phyloP scores from a whole-genome alignment of 92 coral and sea anemone species.

The Bergia puertoricense region DNA sequence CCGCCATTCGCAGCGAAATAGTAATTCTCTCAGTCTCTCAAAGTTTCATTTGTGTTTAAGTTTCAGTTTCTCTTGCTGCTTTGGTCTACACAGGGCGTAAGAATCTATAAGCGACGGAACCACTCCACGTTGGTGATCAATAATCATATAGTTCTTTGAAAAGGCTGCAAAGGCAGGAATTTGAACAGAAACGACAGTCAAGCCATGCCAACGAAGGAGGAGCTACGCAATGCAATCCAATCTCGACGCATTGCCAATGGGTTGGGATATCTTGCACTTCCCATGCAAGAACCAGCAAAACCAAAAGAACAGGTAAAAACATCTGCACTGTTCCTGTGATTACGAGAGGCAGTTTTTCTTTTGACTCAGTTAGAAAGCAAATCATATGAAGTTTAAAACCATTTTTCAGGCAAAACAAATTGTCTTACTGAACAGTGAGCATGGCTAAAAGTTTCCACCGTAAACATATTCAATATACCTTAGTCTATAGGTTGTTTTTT shows the following conservation, averaged over 20 bases:
- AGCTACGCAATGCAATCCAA: conserved; percentile 52
- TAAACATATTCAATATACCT: not conserved
- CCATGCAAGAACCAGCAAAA: not conserved
- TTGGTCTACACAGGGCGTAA: not conserved
- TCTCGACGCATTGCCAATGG: conserved; percentile 49
- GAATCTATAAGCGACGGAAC: not conserved
- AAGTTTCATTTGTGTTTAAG: not conserved
- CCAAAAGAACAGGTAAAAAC: conserved; percentile 45
- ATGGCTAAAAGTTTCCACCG: no score
- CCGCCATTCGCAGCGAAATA: no score
- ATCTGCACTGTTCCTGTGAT: not conserved
- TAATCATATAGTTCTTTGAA: not conserved
- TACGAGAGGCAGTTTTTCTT: not conserved
- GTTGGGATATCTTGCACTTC: conserved; percentile 30
- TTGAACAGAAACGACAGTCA: not conserved
- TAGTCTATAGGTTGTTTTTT: no score
- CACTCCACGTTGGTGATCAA: not conserved
- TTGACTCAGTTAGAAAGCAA: not conserved
- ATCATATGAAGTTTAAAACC: no score
- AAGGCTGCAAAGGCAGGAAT: not conserved
- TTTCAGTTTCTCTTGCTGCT: conserved; percentile 18
- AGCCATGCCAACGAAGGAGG: conserved; percentile 51
- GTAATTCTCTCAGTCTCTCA: not conserved
- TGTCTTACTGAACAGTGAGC: not conserved
- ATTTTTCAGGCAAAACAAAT: not conserved